These are phyloP conservation scores for Tamandua tetradactyla DNA, from an alignment of 2,797 vertebrate species.

Conservation along the genomic window DNA sequence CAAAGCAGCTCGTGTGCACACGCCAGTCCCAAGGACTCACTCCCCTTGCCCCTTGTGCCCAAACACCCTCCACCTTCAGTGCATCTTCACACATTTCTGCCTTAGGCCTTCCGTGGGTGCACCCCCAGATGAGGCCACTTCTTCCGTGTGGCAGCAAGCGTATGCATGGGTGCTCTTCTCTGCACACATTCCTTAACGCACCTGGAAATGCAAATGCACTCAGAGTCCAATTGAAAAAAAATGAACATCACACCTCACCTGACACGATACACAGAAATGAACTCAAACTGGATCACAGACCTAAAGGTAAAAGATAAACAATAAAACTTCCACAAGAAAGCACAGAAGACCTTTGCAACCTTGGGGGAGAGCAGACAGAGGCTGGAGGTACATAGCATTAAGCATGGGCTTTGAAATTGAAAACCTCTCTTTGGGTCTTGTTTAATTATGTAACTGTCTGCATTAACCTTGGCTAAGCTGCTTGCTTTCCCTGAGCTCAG, in stretches of 20 bases:
- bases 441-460: neutral
- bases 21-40: fast-evolving
- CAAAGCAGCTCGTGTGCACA: neutral
- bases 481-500: neutral
- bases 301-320: neutral
- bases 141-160: neutral
- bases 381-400: neutral
- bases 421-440: neutral
- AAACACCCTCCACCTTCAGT: fast-evolving
- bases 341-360: neutral
- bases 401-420: neutral
- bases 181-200: neutral
- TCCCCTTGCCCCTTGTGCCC: fast-evolving
- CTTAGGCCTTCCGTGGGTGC: neutral
- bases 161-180: neutral
- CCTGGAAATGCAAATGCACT: neutral
- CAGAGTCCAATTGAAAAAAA: neutral
- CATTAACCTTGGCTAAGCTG: neutral
- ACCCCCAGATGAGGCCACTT: neutral
- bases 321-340: neutral
- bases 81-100: neutral
- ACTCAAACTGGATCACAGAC: neutral
- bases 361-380: neutral
- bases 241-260: neutral
- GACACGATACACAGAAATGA: neutral